A percentile compares a stretch with the other conserved stretches of the same genome.
Evolutionary conservation across 2,113 vertebrate species (phyloP).

Genomic region (Pseudorhombus dupliciocellatus): DNA sequence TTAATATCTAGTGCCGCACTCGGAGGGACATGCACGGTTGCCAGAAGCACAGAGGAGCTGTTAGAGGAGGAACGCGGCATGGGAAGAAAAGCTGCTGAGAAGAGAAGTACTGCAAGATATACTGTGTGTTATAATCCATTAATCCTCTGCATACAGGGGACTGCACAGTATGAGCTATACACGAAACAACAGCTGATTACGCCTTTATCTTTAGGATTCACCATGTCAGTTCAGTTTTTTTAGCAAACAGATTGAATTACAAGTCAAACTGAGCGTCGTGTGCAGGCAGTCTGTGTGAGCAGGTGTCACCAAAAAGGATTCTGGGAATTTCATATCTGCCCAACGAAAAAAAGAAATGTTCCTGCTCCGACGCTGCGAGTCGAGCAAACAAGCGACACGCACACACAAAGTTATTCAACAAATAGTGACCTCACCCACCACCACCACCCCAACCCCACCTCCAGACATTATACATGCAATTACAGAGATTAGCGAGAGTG

Average conservation of each 20-base stretch:
- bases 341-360: slow-evolving; percentile 1
- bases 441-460: no score
- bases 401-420: slow-evolving; percentile 52
- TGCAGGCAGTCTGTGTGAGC: background rate
- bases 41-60: slow-evolving; percentile 17
- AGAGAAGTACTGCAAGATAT: background rate
- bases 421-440: slow-evolving; percentile 57
- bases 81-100: background rate
- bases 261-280: background rate
- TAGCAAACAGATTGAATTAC: slow-evolving; percentile 4
- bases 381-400: slow-evolving; percentile 20
- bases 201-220: background rate
- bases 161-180: background rate
- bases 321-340: background rate
- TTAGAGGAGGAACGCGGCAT: background rate
- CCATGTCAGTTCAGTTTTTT: background rate
- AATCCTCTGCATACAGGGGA: background rate
- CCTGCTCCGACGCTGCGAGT: slow-evolving; percentile 11
- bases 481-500: slow-evolving; percentile 59
- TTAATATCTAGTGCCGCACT: slow-evolving; percentile 16
- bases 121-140: background rate
- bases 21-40: background rate
- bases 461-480: slow-evolving; percentile 52
- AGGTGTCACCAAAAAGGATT: slow-evolving; percentile 21
- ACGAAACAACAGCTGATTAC: background rate